These are phyloP conservation scores for Rhabdophis nuchalis DNA, from an alignment of 2,797 vertebrate species.

Conservation along the genomic window DNA sequence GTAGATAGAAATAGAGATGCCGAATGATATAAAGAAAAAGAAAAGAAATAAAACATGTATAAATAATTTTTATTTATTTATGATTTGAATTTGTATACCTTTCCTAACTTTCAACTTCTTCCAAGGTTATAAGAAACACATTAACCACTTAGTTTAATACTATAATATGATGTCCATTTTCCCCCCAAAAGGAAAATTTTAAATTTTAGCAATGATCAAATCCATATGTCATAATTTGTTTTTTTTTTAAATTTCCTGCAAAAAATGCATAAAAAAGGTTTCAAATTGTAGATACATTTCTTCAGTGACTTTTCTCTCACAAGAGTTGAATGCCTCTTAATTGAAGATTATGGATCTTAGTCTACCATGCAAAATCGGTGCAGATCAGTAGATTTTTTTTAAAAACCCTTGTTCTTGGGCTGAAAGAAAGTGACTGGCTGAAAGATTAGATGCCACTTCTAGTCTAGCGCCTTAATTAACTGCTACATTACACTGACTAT, in stretches of 20 bases:
- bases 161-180: neutral
- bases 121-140: neutral
- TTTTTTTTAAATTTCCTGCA: neutral
- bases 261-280: neutral
- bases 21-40: neutral
- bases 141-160: neutral
- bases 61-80: too few species aligned
- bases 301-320: neutral
- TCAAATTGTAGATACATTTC: neutral
- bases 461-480: neutral
- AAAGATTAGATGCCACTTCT: neutral
- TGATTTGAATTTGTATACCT: too few species aligned
- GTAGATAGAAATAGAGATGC: neutral
- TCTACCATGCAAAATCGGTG: neutral
- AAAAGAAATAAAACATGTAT: neutral
- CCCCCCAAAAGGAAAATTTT: neutral
- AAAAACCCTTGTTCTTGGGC: neutral
- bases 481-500: neutral
- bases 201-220: neutral
- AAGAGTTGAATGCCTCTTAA: neutral
- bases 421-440: neutral
- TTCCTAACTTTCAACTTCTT: neutral
- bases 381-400: neutral
- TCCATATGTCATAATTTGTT: neutral
- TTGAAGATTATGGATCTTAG: neutral